Conservation (phyloP, 2,797 vertebrate species). For the Rhinella marina region DNA sequence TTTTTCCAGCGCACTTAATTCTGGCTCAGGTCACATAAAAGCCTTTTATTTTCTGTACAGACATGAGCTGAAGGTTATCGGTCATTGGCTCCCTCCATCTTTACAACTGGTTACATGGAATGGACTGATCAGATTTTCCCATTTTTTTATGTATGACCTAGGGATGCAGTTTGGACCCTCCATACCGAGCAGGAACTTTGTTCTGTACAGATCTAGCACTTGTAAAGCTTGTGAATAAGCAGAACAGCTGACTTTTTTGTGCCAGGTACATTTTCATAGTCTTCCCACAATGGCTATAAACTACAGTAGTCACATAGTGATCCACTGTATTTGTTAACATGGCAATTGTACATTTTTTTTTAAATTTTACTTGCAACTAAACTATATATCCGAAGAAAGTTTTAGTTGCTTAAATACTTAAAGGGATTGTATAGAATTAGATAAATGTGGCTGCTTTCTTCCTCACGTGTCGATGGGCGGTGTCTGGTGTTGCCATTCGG, state of each 20-base stretch:
- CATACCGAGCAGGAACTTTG: background rate
- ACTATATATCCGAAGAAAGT: no score
- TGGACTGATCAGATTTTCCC: background rate
- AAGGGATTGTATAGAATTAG: no score
- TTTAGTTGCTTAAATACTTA: no score
- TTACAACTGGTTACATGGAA: no score
- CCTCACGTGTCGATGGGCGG: no score
- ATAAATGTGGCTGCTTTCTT: no score
- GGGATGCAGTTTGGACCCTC: background rate
- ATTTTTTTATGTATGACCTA: background rate
- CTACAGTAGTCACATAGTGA: background rate
- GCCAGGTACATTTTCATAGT: conserved; percentile 1
- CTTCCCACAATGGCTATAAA: background rate
- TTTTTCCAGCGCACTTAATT: background rate
- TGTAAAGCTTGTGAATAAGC: background rate
- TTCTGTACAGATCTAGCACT: background rate
- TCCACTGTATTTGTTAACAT: background rate
- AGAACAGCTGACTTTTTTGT: conserved; percentile 20
- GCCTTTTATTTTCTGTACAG: background rate
- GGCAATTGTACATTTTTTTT: background rate
- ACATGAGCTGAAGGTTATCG: background rate
- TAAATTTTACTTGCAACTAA: no score
- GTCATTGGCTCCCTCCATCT: background rate
- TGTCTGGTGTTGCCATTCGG: no score
- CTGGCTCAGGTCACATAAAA: conserved; percentile 8